Evolutionary conservation across 2,797 vertebrate genomes (phyloP).

Genomic region (Nyctibius grandis): DNA sequence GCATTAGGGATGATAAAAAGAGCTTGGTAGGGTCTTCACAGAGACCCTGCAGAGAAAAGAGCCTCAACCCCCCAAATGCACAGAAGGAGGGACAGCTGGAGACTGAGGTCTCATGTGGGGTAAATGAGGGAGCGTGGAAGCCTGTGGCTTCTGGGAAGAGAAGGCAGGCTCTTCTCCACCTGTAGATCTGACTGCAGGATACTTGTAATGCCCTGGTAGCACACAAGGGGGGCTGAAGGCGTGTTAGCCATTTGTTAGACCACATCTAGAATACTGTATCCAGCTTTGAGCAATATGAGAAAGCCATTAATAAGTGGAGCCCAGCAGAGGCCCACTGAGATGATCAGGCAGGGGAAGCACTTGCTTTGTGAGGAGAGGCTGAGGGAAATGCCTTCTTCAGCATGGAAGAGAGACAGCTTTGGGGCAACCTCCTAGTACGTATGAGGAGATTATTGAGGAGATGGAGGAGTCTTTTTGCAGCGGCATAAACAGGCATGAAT

Average conservation of each 20-base stretch:
- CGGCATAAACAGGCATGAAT: background rate
- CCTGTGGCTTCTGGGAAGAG: background rate
- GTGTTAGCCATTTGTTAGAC: background rate
- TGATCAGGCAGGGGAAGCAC: background rate
- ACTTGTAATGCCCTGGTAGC: background rate
- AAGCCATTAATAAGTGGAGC: background rate
- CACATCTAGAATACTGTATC: no score
- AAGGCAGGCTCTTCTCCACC: background rate
- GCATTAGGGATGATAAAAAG: accelerated
- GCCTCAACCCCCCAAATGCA: accelerated
- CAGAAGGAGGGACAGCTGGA: background rate
- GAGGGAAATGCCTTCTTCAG: background rate
- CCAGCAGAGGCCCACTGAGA: background rate
- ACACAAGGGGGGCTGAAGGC: background rate
- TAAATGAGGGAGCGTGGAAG: background rate
- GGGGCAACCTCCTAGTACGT: background rate
- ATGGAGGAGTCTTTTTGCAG: background rate
- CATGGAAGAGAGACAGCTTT: background rate
- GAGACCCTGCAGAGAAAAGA: background rate
- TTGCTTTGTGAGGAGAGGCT: background rate
- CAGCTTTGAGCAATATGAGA: background rate
- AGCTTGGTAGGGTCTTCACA: background rate
- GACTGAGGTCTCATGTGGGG: no score
- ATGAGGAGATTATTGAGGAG: background rate
- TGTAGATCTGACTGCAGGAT: background rate